These are phyloP conservation scores for Drosophila murphyi DNA, from an alignment of 1,140 invertebrate species.

Conservation along the genomic window DNA sequence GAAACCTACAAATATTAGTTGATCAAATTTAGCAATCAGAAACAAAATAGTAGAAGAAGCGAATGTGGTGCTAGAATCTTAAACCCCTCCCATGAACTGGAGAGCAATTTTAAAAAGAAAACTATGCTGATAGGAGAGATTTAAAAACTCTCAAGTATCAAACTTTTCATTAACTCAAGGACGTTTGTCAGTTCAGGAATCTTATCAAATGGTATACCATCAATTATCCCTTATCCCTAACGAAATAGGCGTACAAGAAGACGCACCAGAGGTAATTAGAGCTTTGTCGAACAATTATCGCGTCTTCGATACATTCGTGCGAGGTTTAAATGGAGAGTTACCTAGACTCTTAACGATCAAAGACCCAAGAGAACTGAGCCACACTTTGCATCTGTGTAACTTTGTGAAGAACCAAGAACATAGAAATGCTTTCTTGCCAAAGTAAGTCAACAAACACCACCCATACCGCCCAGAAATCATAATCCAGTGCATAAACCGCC, in stretches of 20 bases:
- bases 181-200: slow-evolving; percentile 1
- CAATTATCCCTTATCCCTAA: slow-evolving; percentile 13
- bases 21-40: background rate
- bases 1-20: background rate
- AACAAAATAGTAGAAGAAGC: slow-evolving; percentile 6
- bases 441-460: slow-evolving; percentile 6
- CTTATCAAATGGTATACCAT: slow-evolving; percentile 14
- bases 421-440: slow-evolving; percentile 6
- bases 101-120: slow-evolving; percentile 12
- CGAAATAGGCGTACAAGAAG: slow-evolving; percentile 6
- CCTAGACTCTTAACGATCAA: slow-evolving; percentile 22
- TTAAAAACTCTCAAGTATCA: slow-evolving; percentile 13
- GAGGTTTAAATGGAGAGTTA: slow-evolving; percentile 17
- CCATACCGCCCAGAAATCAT: background rate
- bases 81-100: slow-evolving; percentile 9
- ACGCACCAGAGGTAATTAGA: slow-evolving; percentile 2
- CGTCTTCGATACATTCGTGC: slow-evolving; percentile 11
- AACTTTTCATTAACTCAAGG: slow-evolving; percentile 9
- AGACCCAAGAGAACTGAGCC: slow-evolving; percentile 17
- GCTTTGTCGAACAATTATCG: slow-evolving; percentile 9
- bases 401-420: slow-evolving; percentile 19
- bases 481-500: too few relatives aligned
- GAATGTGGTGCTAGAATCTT: background rate
- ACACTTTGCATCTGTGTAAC: slow-evolving; percentile 10
- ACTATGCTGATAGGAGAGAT: slow-evolving; percentile 4